phyloP scores from a whole-genome alignment of 1,140 invertebrate genomes.

The Cryptotermes secundus region DNA sequence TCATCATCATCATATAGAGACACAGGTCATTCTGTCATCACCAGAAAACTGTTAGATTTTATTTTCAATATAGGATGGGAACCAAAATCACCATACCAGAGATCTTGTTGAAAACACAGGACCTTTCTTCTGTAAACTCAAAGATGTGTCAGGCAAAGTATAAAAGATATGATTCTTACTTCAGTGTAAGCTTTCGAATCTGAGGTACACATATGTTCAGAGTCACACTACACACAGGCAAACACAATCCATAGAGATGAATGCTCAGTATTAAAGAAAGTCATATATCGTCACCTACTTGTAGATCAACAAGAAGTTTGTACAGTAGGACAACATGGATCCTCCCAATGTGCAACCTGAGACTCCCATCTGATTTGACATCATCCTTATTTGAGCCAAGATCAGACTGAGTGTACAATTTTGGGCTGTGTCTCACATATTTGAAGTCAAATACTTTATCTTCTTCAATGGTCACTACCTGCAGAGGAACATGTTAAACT shows the following conservation, averaged over 20 bases:
- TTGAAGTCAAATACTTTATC: slow-evolving; percentile 77
- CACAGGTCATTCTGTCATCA: too few species aligned
- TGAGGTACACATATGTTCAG: too few species aligned
- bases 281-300: slow-evolving; percentile 47
- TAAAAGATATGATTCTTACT: too few species aligned
- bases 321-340: slow-evolving; percentile 70
- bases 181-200: too few species aligned
- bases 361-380: slow-evolving; percentile 64
- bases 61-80: too few species aligned
- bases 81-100: too few species aligned
- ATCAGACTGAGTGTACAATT: slow-evolving; percentile 48
- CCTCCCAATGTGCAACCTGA: slow-evolving; percentile 68
- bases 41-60: too few species aligned
- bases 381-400: slow-evolving; percentile 47
- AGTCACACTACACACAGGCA: neutral
- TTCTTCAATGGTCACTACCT: slow-evolving; percentile 70
- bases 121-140: too few species aligned
- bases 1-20: too few species aligned
- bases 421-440: slow-evolving; percentile 67
- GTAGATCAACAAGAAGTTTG: slow-evolving; percentile 69
- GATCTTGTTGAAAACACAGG: too few species aligned
- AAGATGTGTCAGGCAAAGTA: too few species aligned
- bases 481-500: slow-evolving; percentile 25
- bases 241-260: neutral
- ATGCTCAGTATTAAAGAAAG: neutral